Evolutionary conservation across 2,113 vertebrate species (phyloP).

Genomic region (Centrocercus urophasianus): DNA sequence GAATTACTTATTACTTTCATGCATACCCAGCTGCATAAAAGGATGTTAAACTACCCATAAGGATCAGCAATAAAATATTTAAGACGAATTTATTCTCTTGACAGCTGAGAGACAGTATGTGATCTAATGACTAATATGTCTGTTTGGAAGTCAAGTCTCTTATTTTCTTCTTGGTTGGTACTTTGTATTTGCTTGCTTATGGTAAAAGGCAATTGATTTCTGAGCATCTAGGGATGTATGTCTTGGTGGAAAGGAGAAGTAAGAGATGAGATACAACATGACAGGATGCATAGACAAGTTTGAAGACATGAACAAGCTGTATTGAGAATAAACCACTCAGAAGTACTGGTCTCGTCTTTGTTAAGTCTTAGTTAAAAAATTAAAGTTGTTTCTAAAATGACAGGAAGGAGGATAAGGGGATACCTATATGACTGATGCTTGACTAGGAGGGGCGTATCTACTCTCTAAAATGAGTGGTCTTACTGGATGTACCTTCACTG

Average conservation of each 20-base stretch:
- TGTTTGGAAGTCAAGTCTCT: neutral
- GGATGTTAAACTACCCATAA: neutral
- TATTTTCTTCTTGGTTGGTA: neutral
- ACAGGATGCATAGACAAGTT: neutral
- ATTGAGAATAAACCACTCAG: neutral
- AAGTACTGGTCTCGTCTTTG: rapidly evolving
- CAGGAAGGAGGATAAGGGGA: neutral
- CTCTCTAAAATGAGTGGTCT: neutral
- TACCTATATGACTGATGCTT: neutral
- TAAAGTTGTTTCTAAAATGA: neutral
- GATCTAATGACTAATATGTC: neutral
- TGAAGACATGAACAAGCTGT: neutral
- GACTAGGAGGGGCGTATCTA: neutral
- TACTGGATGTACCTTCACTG: neutral
- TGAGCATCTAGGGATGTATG: neutral
- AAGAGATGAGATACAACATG: neutral
- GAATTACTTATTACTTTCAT: neutral
- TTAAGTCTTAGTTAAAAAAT: neutral
- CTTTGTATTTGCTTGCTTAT: neutral
- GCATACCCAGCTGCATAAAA: neutral
- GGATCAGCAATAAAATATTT: neutral
- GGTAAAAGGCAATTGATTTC: neutral
- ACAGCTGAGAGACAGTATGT: neutral
- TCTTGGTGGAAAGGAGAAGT: neutral
- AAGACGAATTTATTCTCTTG: neutral